Evolutionary conservation across 2,888 invertebrate species (phyloP).

Genomic region (Teleogryllus oceanicus): DNA sequence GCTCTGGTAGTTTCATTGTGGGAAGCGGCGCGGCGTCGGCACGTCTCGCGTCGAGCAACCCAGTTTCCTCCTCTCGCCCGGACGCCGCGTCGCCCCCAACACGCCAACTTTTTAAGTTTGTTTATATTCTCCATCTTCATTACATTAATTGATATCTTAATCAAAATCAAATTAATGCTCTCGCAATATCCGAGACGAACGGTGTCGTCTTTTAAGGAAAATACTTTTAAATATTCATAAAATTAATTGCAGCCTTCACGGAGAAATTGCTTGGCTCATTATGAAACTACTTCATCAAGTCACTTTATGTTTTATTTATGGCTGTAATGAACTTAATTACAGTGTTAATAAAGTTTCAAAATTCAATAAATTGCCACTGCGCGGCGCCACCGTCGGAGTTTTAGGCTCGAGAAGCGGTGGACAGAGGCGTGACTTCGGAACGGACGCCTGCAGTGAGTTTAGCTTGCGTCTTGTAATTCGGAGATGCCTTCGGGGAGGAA

Average conservation of each 20-base stretch:
- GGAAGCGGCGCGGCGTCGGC: too few species aligned
- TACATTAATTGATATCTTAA: background rate
- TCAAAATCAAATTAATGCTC: background rate
- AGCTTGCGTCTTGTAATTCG: too few species aligned
- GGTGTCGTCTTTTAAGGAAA: background rate
- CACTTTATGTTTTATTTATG: slow-evolving; percentile 18
- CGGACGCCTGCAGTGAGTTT: too few species aligned
- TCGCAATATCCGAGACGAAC: background rate
- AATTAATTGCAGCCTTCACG: slow-evolving; percentile 18
- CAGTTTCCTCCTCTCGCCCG: too few species aligned
- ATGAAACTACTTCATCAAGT: slow-evolving; percentile 6
- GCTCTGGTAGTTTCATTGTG: too few species aligned
- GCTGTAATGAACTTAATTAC: slow-evolving; percentile 7
- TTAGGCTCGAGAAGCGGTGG: too few species aligned
- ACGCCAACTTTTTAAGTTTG: background rate
- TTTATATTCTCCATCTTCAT: slow-evolving; percentile 8
- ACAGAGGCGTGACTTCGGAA: too few species aligned
- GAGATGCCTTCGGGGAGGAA: too few species aligned
- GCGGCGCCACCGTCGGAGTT: too few species aligned
- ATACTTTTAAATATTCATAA: slow-evolving; percentile 18
- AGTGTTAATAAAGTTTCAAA: slow-evolving; percentile 10
- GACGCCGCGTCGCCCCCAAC: too few species aligned
- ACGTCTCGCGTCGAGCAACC: too few species aligned
- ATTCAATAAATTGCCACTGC: background rate
- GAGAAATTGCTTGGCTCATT: slow-evolving; percentile 18